phyloP scores from a whole-genome alignment of 2,113 vertebrate species.

The Xiphias gladius region DNA sequence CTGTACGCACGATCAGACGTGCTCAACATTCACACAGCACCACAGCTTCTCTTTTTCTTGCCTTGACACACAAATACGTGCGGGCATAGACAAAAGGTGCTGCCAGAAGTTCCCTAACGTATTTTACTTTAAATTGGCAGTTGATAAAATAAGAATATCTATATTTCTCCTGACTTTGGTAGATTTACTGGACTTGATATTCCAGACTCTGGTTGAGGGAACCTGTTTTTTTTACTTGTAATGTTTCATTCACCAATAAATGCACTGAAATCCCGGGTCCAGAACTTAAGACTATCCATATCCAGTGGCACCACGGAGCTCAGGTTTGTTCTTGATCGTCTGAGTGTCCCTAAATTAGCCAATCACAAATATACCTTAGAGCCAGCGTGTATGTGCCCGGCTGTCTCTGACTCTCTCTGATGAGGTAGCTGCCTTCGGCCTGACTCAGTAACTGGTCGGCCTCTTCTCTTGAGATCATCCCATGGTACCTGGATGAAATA shows the following conservation, averaged over 20 bases:
- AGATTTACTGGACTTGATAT: background rate
- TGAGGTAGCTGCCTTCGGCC: slow-evolving; percentile 98
- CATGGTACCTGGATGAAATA: slow-evolving; percentile 90
- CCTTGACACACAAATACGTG: background rate
- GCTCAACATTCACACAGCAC: background rate
- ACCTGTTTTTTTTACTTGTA: background rate
- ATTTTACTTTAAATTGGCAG: no score
- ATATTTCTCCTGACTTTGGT: background rate
- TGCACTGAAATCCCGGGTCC: background rate
- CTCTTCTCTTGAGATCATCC: slow-evolving; percentile 98
- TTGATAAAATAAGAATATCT: no score
- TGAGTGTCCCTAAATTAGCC: background rate
- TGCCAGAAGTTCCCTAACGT: no score
- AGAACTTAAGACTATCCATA: background rate
- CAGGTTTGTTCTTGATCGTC: background rate
- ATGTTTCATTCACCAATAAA: background rate
- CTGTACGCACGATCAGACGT: background rate
- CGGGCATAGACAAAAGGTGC: background rate
- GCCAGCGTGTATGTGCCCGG: slow-evolving; percentile 98
- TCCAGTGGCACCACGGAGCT: background rate
- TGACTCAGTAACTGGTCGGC: slow-evolving; percentile 94
- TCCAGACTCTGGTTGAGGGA: background rate
- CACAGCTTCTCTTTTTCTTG: background rate
- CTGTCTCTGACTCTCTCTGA: slow-evolving; percentile 98
- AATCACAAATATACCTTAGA: slow-evolving; percentile 86